phyloP scores from a whole-genome alignment of 1,140 invertebrate species.

The Drosophila busckii region DNA sequence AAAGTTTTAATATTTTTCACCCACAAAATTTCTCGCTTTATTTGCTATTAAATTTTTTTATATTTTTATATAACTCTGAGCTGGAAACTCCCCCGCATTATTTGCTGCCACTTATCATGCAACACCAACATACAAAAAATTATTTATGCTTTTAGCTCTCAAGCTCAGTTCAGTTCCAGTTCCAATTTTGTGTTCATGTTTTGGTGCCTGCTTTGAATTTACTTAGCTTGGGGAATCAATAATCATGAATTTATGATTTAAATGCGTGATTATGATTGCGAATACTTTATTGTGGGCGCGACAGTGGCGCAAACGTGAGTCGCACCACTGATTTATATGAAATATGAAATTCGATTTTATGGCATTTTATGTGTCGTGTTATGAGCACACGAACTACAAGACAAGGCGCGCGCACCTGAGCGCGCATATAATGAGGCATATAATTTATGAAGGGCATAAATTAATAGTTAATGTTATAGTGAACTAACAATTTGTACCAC shows the following conservation, averaged over 20 bases:
- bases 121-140: constrained; percentile 46
- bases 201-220: constrained; percentile 48
- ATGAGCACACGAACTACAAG: constrained; percentile 58
- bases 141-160: constrained; percentile 18
- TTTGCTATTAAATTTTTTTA: too few relatives aligned
- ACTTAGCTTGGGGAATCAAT: constrained; percentile 22
- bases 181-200: constrained; percentile 21
- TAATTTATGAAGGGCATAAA: constrained; percentile 56
- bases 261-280: constrained; percentile 55
- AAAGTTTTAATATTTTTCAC: too few relatives aligned
- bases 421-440: constrained; percentile 50
- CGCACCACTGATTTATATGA: constrained; percentile 49
- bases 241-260: constrained; percentile 70
- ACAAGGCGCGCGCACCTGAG: constrained; percentile 49
- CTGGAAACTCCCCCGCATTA: too few relatives aligned
- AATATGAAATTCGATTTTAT: constrained; percentile 72
- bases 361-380: constrained; percentile 51
- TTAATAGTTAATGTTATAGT: constrained; percentile 46
- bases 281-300: constrained; percentile 15
- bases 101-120: constrained; percentile 33
- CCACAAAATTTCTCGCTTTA: too few relatives aligned
- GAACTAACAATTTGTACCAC: background rate
- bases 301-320: constrained; percentile 42
- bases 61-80: too few relatives aligned
- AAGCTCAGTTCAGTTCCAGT: constrained; percentile 23